Conservation (phyloP, 2,888 invertebrate species). For the Drosophila suboccidentalis region DNA sequence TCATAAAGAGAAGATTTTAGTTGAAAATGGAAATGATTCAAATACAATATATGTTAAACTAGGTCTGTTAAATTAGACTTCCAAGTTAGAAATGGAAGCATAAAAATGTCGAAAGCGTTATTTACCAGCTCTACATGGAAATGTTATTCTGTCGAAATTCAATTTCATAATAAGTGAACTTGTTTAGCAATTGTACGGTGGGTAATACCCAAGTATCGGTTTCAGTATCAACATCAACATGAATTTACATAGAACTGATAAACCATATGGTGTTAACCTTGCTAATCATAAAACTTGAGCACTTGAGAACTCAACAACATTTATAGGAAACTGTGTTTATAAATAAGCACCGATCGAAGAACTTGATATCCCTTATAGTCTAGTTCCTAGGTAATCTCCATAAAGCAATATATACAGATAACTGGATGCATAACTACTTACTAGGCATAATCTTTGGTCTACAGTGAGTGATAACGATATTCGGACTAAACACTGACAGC, state of each 20-base stretch:
- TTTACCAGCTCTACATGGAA: neutral
- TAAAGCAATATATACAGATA: constrained; percentile 4
- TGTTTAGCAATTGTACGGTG: neutral
- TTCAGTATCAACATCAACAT: neutral
- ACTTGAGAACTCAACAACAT: neutral
- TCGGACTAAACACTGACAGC: neutral
- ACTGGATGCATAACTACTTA: neutral
- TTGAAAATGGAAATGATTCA: no score
- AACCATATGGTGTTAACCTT: neutral
- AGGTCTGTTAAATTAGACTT: no score
- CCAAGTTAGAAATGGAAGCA: no score
- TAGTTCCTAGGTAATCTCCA: neutral
- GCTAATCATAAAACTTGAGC: neutral
- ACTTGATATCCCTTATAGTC: constrained; percentile 10
- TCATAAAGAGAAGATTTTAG: no score
- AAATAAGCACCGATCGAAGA: neutral
- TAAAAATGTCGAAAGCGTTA: neutral
- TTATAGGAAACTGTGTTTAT: constrained; percentile 1
- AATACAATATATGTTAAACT: no score
- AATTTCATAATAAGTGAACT: neutral
- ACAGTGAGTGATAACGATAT: constrained; percentile 9
- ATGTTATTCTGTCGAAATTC: neutral
- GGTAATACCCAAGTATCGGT: neutral
- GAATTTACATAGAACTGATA: constrained; percentile 13
- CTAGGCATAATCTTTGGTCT: neutral